Evolutionary conservation across 1,140 invertebrate species (phyloP).

Genomic region (Heliothis subflexa): DNA sequence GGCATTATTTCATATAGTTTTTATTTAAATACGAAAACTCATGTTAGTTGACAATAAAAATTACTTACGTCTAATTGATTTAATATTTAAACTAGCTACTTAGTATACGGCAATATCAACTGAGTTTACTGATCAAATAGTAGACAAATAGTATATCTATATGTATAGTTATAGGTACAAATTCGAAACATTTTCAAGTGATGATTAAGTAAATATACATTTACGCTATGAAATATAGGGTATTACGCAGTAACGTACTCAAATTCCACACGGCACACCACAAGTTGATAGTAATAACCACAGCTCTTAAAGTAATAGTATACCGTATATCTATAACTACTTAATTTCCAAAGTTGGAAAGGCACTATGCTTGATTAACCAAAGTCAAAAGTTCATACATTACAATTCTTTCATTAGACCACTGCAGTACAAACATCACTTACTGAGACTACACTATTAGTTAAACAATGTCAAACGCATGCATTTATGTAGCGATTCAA

Average conservation of each 20-base stretch:
- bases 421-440: constrained; percentile 36
- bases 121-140: constrained; percentile 61
- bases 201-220: constrained; percentile 51
- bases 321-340: constrained; percentile 61
- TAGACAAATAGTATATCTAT: constrained; percentile 58
- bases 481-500: constrained; percentile 29
- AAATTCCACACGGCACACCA: constrained; percentile 48
- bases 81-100: constrained; percentile 71
- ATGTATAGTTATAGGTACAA: constrained; percentile 59
- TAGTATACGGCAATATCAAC: constrained; percentile 62
- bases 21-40: constrained; percentile 76
- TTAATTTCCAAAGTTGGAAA: constrained; percentile 73
- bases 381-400: constrained; percentile 51
- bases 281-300: constrained; percentile 46
- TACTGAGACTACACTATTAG: constrained; percentile 23
- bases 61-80: constrained; percentile 68
- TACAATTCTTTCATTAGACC: constrained; percentile 40
- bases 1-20: constrained; percentile 52
- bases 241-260: constrained; percentile 53
- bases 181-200: constrained; percentile 62
- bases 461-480: constrained; percentile 28
- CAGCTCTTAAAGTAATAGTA: constrained; percentile 61
- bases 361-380: constrained; percentile 80
- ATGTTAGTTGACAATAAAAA: constrained; percentile 74
- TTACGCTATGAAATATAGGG: constrained; percentile 55